Evolutionary conservation across 2,797 vertebrate species (phyloP).

Genomic region (Myioborus miniatus): DNA sequence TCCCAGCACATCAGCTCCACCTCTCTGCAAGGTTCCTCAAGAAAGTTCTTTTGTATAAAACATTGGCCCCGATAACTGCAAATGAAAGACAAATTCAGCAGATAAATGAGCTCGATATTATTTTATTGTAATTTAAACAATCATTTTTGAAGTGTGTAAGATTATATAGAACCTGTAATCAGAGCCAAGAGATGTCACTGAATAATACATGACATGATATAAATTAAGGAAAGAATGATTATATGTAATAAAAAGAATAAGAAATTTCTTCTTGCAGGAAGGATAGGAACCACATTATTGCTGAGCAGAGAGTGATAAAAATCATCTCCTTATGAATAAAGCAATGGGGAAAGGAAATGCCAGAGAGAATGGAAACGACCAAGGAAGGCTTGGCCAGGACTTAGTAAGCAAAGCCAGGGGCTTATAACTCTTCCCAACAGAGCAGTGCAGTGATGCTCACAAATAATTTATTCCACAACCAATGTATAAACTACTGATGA

Average conservation of each 20-base stretch:
- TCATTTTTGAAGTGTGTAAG: slow-evolving; percentile 64
- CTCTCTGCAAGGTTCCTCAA: slow-evolving; percentile 27
- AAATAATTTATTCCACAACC: slow-evolving; percentile 17
- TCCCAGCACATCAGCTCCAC: slow-evolving; percentile 15
- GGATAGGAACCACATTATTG: slow-evolving; percentile 63
- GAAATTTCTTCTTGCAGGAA: slow-evolving; percentile 62
- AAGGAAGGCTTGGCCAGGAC: slow-evolving; percentile 25
- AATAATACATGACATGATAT: slow-evolving; percentile 72
- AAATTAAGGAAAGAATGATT: slow-evolving; percentile 71
- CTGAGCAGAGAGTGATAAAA: slow-evolving; percentile 61
- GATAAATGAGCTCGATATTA: slow-evolving; percentile 69
- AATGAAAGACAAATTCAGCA: slow-evolving; percentile 65
- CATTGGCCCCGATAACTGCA: slow-evolving; percentile 21
- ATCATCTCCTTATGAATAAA: slow-evolving; percentile 69
- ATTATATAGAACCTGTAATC: slow-evolving; percentile 71
- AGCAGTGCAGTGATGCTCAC: neutral
- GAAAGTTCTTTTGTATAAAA: slow-evolving; percentile 55
- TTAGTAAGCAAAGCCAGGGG: slow-evolving; percentile 40
- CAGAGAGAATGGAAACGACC: neutral
- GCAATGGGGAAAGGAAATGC: slow-evolving; percentile 36
- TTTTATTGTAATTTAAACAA: slow-evolving; percentile 75
- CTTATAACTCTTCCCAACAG: slow-evolving; percentile 18
- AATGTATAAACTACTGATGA: neutral
- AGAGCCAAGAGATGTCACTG: slow-evolving; percentile 70
- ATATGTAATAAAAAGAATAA: slow-evolving; percentile 70